Evolutionary conservation across 2,888 invertebrate genomes (phyloP), one percentile per base, ranked within the genome.

Genomic region (Hedya salicella): DNA sequence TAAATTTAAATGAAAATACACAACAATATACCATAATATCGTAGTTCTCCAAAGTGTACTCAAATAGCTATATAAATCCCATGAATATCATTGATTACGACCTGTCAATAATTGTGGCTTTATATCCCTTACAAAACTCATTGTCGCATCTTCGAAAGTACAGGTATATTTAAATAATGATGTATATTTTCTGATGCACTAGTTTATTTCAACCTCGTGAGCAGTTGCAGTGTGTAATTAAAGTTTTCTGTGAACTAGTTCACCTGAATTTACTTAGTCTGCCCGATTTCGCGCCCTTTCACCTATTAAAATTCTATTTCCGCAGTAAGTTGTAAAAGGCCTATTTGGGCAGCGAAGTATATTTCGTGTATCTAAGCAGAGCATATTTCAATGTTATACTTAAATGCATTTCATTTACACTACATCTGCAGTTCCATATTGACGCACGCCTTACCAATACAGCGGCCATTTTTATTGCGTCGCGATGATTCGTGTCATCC

Each of bases 401-500:
- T 9, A 59, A 64, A 65, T 71, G 74, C 67, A 70, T 70, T 76
- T 61, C 73, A 72, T 73, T 76, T 74, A 75, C 76, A 81, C 76
- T 76, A 78, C 77, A 54, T 61, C 53, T 80, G 78, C 78, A 80
- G 77, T 81, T 79, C 73, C 80, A 80, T 84, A 83, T 86, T 88
- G 89, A 89, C 90, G 90, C 91, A 88, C 90, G 91, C 91, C 91
- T 91, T 92, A 92, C 92, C 92, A 83, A 85, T 82, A 84, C 75
- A 89, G 89, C 91, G 91, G 91, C 92, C 92, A 92, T 92, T 86
- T 92, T 92, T 91, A 91, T 92, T 92, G 90, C 91, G 91, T 90
- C 89, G 89, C 86, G 91, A 89, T 87, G 90, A 87, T 88, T 92
- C 91, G 91, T 92, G 92, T 91, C 91, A 91, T 90, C 92, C 92